These are phyloP conservation scores for Brachyalestes nurse DNA, from an alignment of 2,797 vertebrate genomes.

Conservation along the genomic window DNA sequence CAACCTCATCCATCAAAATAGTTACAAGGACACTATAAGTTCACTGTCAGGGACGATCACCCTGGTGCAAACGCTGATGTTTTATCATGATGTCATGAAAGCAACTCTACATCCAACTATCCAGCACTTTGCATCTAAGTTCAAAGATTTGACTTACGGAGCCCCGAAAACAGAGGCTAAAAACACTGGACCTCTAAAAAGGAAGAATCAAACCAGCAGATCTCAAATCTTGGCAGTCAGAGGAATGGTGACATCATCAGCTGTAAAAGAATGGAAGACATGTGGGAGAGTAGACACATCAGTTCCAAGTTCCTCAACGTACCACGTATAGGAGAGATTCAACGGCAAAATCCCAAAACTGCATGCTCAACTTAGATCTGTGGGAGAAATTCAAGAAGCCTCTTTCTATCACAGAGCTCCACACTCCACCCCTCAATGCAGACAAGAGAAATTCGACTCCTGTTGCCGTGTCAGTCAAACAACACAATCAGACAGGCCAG, in stretches of 20 bases:
- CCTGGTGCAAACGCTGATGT: too few species aligned
- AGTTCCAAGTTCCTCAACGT: conserved; percentile 41
- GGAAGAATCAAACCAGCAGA: conserved; percentile 11
- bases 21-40: too few species aligned
- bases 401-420: background rate
- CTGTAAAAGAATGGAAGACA: conserved; percentile 3
- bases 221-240: conserved; percentile 31
- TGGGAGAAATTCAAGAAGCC: conserved; percentile 30
- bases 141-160: too few species aligned
- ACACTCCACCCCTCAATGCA: conserved; percentile 2
- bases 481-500: conserved; percentile 11
- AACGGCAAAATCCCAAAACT: conserved; percentile 44
- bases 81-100: too few species aligned
- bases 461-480: conserved; percentile 11
- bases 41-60: too few species aligned
- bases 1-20: too few species aligned
- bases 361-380: conserved; percentile 22
- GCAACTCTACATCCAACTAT: too few species aligned
- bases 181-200: conserved; percentile 20
- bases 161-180: too few species aligned
- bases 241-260: conserved; percentile 18
- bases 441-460: conserved; percentile 27
- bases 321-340: conserved; percentile 38
- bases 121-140: too few species aligned
- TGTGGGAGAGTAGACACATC: conserved; percentile 22